These are phyloP conservation scores for Pimephales promelas DNA, from an alignment of 2,113 vertebrate genomes.

Conservation along the genomic window DNA sequence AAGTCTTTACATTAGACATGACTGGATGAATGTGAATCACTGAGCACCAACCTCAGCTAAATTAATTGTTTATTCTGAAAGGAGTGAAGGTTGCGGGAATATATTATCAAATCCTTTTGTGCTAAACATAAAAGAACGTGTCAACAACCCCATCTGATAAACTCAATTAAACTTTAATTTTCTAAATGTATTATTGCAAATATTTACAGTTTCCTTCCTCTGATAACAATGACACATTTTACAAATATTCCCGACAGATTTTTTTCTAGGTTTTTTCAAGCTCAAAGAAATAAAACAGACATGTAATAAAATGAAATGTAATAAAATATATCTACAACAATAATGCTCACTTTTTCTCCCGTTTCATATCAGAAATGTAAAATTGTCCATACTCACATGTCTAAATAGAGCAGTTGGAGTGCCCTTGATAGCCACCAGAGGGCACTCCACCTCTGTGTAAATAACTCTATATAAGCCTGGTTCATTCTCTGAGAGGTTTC, in stretches of 20 bases:
- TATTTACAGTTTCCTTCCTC: background rate
- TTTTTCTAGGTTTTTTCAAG: too few species aligned
- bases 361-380: background rate
- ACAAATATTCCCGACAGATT: background rate
- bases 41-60: background rate
- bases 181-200: background rate
- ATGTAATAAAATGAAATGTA: background rate
- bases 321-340: background rate
- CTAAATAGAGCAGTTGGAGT: too few species aligned
- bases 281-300: too few species aligned
- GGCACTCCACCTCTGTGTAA: too few species aligned
- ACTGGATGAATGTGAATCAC: background rate
- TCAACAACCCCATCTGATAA: background rate
- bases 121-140: background rate
- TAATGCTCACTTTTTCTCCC: background rate
- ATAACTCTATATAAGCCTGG: too few species aligned
- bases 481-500: too few species aligned
- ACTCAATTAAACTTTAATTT: background rate
- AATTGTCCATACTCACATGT: background rate
- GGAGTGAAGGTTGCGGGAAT: background rate
- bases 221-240: background rate
- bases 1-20: background rate
- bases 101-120: background rate
- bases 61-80: background rate
- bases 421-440: too few species aligned